Conservation (phyloP, 2,113 vertebrate genomes). For the Polypterus senegalus region DNA sequence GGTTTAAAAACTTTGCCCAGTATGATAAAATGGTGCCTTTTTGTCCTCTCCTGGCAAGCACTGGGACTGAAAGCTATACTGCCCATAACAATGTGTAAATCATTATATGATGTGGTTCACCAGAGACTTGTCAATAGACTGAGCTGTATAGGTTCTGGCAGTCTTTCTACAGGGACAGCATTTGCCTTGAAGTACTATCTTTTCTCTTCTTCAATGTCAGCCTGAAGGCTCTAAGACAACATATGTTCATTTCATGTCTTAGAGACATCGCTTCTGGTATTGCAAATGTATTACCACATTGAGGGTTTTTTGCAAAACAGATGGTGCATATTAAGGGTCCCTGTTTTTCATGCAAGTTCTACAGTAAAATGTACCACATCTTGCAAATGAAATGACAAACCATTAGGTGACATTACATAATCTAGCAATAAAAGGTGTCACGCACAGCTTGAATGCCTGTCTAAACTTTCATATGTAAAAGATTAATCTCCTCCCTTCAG, state of each 20-base stretch:
- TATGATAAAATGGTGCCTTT: background rate
- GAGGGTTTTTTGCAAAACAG: slow-evolving; percentile 66
- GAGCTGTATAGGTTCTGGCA: slow-evolving; percentile 81
- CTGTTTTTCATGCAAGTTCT: slow-evolving; percentile 62
- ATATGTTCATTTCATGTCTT: slow-evolving; percentile 94
- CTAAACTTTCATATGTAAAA: slow-evolving; percentile 62
- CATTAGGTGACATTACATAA: slow-evolving; percentile 79
- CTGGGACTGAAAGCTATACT: slow-evolving; percentile 38
- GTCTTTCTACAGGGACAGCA: slow-evolving; percentile 85
- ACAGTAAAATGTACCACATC: slow-evolving; percentile 58
- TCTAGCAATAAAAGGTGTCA: slow-evolving; percentile 60
- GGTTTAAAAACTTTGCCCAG: slow-evolving; percentile 3
- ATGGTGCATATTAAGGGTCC: slow-evolving; percentile 78
- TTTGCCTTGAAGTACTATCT: slow-evolving; percentile 94
- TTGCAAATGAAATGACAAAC: slow-evolving; percentile 74
- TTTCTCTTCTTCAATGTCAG: slow-evolving; percentile 96
- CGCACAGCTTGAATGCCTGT: slow-evolving; percentile 63
- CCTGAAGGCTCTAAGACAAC: slow-evolving; percentile 88
- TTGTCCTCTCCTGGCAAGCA: slow-evolving; percentile 13
- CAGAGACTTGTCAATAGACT: slow-evolving; percentile 84
- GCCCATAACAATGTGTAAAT: slow-evolving; percentile 65
- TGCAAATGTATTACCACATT: slow-evolving; percentile 68
- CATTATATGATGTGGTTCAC: slow-evolving; percentile 69
- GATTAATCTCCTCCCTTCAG: slow-evolving; percentile 66
- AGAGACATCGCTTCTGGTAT: slow-evolving; percentile 77